Evolutionary conservation across 2,888 invertebrate genomes (phyloP), one percentile per base, ranked within the genome.

Genomic region (Catocala fraxini): DNA sequence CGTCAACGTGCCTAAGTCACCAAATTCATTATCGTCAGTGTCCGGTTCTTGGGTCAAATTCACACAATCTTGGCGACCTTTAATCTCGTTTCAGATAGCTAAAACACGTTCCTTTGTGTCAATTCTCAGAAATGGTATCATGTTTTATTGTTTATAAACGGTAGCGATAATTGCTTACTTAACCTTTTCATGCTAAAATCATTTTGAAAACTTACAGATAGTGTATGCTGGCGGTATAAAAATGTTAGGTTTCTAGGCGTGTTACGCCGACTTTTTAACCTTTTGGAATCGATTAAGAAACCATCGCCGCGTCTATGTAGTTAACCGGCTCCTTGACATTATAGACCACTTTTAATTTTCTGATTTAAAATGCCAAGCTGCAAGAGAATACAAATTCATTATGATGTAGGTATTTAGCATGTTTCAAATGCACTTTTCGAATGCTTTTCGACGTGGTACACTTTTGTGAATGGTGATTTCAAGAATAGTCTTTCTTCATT

Each of bases 11-110:
- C 73, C 72, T 79, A 77, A 74, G 72, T 83, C 82, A 82, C 86
- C 81, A 83, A 86, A 87, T 87, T 85, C 70, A 75, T 80, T 89
- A 91, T 91, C 89, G 64, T 65, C 67, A 84, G 84, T 84, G 89
- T 92, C 92, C 92, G 93, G 92, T 90, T 89, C 83, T 84, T 78
- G 81, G 91, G 90, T 92, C 91, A 88, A 88, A 87, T 89, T 91
- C 87, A 90, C 83, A 89, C 91, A 91, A 93, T 92, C 90, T 86
- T 77, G 63, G 81, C 80, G 89, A 91, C 91, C 92, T 91, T 89
- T 92, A 90, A 89, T 93, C 90, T 89, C 81, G 79, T 86, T 90
- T 88, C 83, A 89, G 89, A 91, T 93, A 91, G 82, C 82, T 87
- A 83, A 86, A 87, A 84, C 86, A 84, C 81, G 86, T 83, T 89